These are phyloP conservation scores for Nanorana parkeri DNA, from an alignment of 2,113 vertebrate species.

Conservation along the genomic window DNA sequence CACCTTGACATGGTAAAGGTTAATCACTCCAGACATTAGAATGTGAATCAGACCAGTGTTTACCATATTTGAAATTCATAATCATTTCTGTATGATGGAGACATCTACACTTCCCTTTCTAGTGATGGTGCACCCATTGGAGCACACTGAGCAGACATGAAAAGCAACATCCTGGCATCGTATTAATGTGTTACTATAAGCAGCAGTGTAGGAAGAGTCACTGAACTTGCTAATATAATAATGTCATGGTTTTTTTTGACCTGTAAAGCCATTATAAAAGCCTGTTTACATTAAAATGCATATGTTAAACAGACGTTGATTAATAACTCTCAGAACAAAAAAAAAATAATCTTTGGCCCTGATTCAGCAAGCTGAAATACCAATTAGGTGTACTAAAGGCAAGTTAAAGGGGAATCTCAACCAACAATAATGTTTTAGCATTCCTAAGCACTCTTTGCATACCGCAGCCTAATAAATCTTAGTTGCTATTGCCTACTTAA, in stretches of 20 bases:
- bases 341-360: too few relatives aligned
- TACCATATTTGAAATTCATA: slow-evolving; percentile 31
- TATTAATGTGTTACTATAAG: too few relatives aligned
- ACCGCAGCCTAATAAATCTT: too few relatives aligned
- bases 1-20: slow-evolving; percentile 32
- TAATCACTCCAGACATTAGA: slow-evolving; percentile 32
- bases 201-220: not conserved
- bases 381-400: too few relatives aligned
- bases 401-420: too few relatives aligned
- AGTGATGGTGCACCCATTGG: not conserved
- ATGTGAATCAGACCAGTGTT: slow-evolving; percentile 28
- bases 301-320: not conserved
- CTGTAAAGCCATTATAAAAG: not conserved
- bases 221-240: not conserved
- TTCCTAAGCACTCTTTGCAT: too few relatives aligned
- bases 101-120: not conserved
- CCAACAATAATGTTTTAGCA: too few relatives aligned
- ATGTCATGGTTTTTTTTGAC: not conserved
- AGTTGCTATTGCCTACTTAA: too few relatives aligned
- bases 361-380: too few relatives aligned
- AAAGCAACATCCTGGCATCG: not conserved
- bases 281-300: not conserved
- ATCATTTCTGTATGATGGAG: not conserved
- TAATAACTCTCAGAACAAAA: not conserved
- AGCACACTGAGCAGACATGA: not conserved